A percentile compares a stretch with the other conserved stretches of the same genome.
phyloP scores from a whole-genome alignment of 2,113 vertebrate genomes.

The Phodopus roborovskii region DNA sequence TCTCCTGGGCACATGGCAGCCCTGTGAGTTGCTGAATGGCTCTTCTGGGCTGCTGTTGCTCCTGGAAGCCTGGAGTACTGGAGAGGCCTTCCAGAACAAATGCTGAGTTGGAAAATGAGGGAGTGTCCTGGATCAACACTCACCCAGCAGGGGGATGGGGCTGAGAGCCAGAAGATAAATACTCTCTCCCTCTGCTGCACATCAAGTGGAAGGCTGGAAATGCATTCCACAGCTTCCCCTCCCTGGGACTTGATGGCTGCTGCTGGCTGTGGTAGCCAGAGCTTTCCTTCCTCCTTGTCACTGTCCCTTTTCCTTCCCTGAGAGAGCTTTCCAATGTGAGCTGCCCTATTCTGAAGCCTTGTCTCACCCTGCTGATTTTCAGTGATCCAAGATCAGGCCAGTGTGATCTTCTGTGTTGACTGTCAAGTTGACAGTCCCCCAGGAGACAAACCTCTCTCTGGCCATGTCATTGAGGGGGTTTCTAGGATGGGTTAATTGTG shows the following conservation, averaged over 20 bases:
- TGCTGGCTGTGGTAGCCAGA: background rate
- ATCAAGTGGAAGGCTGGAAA: background rate
- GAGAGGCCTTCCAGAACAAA: background rate
- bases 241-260: background rate
- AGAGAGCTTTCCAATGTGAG: slow-evolving; percentile 57
- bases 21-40: background rate
- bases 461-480: background rate
- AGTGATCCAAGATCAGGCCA: background rate
- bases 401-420: background rate
- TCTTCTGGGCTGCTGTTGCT: background rate
- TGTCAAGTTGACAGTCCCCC: background rate
- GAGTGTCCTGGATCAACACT: background rate
- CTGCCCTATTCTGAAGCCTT: background rate
- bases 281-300: slow-evolving; percentile 14
- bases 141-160: background rate
- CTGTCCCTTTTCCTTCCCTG: background rate
- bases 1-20: background rate
- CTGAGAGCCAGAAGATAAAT: background rate
- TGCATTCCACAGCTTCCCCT: background rate
- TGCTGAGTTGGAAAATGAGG: background rate
- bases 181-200: background rate
- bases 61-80: background rate
- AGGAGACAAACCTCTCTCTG: background rate
- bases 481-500: background rate
- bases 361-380: background rate